phyloP scores from a whole-genome alignment of 2,113 vertebrate species.

The Pipa parva region DNA sequence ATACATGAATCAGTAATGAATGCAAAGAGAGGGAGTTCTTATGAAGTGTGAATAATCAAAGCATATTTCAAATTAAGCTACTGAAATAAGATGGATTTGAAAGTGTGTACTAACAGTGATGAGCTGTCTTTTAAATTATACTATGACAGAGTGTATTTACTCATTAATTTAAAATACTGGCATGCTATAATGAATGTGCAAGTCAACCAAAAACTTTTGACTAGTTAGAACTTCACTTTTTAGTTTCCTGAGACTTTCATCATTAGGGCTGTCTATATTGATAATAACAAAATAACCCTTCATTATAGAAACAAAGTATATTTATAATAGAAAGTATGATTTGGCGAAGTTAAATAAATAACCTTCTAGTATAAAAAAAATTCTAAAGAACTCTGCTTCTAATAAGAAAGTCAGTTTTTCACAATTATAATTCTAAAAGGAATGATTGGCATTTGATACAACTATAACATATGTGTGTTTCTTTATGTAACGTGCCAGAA shows the following conservation, averaged over 20 bases:
- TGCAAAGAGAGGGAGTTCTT: constrained; percentile 47
- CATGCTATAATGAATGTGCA: background rate
- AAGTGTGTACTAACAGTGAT: background rate
- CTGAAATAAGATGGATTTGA: background rate
- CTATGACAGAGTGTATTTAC: background rate
- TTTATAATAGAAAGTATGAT: too few relatives aligned
- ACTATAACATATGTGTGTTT: too few relatives aligned
- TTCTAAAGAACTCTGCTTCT: too few relatives aligned
- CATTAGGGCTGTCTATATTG: background rate
- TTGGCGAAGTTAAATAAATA: too few relatives aligned
- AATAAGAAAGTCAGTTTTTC: too few relatives aligned
- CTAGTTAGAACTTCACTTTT: background rate
- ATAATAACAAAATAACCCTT: background rate
- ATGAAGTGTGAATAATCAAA: constrained; percentile 8
- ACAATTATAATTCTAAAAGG: too few relatives aligned
- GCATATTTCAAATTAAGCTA: constrained; percentile 1
- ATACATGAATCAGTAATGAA: constrained; percentile 67
- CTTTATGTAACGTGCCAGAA: too few relatives aligned
- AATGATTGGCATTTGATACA: too few relatives aligned
- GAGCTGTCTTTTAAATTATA: background rate
- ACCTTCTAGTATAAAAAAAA: too few relatives aligned
- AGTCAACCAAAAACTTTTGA: background rate
- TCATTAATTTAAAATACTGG: background rate
- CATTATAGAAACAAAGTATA: constrained; percentile 4
- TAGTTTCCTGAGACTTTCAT: background rate